A percentile compares a stretch with the other conserved stretches of the same genome.
These are phyloP conservation scores for Lissocephala sabroskyi DNA, from an alignment of 2,888 invertebrate genomes.

Conservation along the genomic window DNA sequence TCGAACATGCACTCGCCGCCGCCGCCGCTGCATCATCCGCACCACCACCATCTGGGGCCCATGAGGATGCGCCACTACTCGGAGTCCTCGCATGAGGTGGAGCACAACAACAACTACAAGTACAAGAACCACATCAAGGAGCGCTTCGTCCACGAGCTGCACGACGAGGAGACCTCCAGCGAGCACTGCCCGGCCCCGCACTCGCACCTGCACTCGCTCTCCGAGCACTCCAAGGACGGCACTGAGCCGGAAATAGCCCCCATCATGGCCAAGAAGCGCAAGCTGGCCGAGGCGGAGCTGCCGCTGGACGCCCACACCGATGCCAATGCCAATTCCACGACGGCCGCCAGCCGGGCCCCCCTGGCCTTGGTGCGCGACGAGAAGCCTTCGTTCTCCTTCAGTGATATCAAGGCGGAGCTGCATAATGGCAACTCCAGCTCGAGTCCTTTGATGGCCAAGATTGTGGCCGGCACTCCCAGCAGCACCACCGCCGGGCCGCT, in stretches of 20 bases:
- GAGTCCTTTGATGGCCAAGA: slow-evolving; percentile 40
- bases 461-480: slow-evolving; percentile 42
- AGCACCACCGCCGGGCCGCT: slow-evolving; percentile 53
- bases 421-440: slow-evolving; percentile 50
- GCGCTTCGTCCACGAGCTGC: slow-evolving; percentile 79
- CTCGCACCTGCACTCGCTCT: slow-evolving; percentile 66
- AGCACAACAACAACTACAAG: slow-evolving; percentile 81
- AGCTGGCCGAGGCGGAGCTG: slow-evolving; percentile 58
- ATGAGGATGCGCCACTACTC: slow-evolving; percentile 71
- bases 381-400: slow-evolving; percentile 59
- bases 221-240: slow-evolving; percentile 70
- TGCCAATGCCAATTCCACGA: slow-evolving; percentile 21
- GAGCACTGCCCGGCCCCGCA: slow-evolving; percentile 71
- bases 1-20: slow-evolving; percentile 70
- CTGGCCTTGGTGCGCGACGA: slow-evolving; percentile 39
- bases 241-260: slow-evolving; percentile 70
- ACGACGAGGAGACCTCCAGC: slow-evolving; percentile 71
- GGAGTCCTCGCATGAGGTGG: slow-evolving; percentile 72
- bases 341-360: slow-evolving; percentile 9
- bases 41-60: slow-evolving; percentile 51
- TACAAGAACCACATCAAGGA: slow-evolving; percentile 96
- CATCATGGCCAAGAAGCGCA: slow-evolving; percentile 68
- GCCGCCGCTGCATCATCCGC: slow-evolving; percentile 55
- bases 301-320: slow-evolving; percentile 32
- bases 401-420: slow-evolving; percentile 68